Evolutionary conservation across 2,797 vertebrate species (phyloP).

Genomic region (Thalassophryne amazonica): DNA sequence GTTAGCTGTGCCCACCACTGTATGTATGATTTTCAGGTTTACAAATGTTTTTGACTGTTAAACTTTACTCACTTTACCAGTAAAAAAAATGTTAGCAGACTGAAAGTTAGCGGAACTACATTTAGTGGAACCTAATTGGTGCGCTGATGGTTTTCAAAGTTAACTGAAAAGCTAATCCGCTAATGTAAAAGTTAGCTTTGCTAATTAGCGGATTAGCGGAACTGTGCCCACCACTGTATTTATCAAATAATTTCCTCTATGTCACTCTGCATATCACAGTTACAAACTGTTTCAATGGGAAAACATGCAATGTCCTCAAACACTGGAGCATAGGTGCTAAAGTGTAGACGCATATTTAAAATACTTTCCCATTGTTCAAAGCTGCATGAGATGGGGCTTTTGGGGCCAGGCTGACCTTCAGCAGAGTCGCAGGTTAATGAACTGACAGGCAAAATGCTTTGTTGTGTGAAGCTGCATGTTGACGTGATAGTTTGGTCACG

Average conservation of each 20-base stretch:
- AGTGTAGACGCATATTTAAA: constrained; percentile 59
- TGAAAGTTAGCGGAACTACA: too few species aligned
- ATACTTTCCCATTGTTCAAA: constrained; percentile 55
- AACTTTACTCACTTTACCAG: too few species aligned
- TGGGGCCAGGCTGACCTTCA: constrained; percentile 4
- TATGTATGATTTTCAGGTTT: too few species aligned
- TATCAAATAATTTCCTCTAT: constrained; percentile 74
- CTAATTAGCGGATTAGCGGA: too few species aligned
- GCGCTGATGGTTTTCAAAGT: too few species aligned
- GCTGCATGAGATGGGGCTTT: not conserved
- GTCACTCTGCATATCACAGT: constrained; percentile 61
- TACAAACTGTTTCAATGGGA: constrained; percentile 20
- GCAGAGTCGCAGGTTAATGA: constrained; percentile 1
- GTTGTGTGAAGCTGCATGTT: constrained; percentile 10
- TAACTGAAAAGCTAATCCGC: too few species aligned
- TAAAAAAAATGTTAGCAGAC: too few species aligned
- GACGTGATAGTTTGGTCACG: constrained; percentile 17
- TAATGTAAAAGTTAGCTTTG: too few species aligned
- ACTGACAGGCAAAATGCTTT: constrained; percentile 14
- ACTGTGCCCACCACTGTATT: not conserved
- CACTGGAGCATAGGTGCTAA: constrained; percentile 63
- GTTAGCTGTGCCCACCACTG: too few species aligned
- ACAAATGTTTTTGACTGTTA: too few species aligned
- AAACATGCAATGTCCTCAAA: constrained; percentile 75
- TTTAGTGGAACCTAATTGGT: too few species aligned